Conservation (phyloP, 1,140 invertebrate genomes). For the Ceratina australensis region DNA sequence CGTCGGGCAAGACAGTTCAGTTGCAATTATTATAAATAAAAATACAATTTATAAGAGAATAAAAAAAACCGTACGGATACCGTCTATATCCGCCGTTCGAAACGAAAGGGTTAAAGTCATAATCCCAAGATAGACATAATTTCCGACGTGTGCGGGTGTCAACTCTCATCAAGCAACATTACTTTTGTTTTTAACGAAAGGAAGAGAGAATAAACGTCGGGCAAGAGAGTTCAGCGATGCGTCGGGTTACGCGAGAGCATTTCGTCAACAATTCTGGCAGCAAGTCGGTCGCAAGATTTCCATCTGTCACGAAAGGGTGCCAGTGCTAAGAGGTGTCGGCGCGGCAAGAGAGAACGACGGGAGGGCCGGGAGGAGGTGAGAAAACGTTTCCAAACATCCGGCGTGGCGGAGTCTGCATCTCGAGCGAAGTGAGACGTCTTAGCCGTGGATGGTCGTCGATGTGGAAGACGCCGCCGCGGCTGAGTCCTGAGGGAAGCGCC, state of each 20-base stretch:
- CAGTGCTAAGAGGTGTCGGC: constrained; percentile 6
- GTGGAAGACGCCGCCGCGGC: constrained; percentile 46
- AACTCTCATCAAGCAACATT: neutral
- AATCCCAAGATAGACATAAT: no score
- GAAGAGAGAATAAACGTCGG: neutral
- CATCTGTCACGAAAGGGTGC: constrained; percentile 49
- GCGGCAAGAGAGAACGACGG: neutral
- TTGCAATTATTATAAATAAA: no score
- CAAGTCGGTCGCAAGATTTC: constrained; percentile 61
- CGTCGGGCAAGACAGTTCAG: no score
- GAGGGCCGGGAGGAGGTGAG: constrained; percentile 24
- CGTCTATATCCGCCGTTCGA: no score
- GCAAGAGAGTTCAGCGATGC: neutral
- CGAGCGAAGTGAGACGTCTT: constrained; percentile 60
- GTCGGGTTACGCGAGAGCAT: constrained; percentile 37
- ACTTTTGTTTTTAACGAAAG: neutral
- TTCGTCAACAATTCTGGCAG: constrained; percentile 59
- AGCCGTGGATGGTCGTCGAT: constrained; percentile 58
- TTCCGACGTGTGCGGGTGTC: no score
- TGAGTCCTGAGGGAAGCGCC: constrained; percentile 47
- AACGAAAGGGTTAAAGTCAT: no score
- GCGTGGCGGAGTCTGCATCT: constrained; percentile 35
- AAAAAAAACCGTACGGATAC: no score
- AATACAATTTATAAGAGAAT: no score
- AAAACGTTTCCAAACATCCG: constrained; percentile 60